Base-by-base conservation (phyloP, 2,797 vertebrate genomes). In the Spea hammondii region DNA sequence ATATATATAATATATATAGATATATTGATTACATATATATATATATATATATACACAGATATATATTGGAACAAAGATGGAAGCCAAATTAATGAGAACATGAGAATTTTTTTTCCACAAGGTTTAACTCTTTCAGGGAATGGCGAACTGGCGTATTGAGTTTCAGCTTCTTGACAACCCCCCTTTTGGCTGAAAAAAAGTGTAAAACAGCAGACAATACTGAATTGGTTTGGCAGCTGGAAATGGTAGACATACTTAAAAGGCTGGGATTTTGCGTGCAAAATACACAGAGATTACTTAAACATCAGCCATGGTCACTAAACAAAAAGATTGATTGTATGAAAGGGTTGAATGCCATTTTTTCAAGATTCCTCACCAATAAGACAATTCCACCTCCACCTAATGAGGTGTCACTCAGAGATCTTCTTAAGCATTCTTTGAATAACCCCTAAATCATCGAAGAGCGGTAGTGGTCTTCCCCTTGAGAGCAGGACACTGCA, bases 371-470 rank as follows among this genome's bases (percentile, higher is more conserved):
- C 74, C 47, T 8, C n/a, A n/a, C 46, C 45, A 51, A 57, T 45
- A 65, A 4, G 45, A 17, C 8, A 50, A 76, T 67, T 80, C 73
- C 72, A 76, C 32, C 55, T 72, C 14, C 49, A 71, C 68, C 62
- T 76, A 76, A 81, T 76, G 74, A 81, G 60, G 55, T 79, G 78
- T 70, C 78, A 79, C 44, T 79, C 49, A 74, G 14, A 17, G 32
- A 14, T 65, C 69, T 76, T 72, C 74, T 72, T 76, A 72, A 80
- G 69, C 74, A 72, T 81, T 81, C 74, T 48, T 81, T 13, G 59
- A n/a, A 76, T 81, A 76, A 57, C 62, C 69, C 32, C 69, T 76
- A 64, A 76, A 81, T 81, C 79, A 76, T 59, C 69, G 49, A 59
- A 60, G 77, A 14, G 9, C 67, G 53, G 67, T 51, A 72, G 51